These are phyloP conservation scores for Strigamia maritima DNA, from an alignment of 2,888 invertebrate species.

Conservation along the genomic window DNA sequence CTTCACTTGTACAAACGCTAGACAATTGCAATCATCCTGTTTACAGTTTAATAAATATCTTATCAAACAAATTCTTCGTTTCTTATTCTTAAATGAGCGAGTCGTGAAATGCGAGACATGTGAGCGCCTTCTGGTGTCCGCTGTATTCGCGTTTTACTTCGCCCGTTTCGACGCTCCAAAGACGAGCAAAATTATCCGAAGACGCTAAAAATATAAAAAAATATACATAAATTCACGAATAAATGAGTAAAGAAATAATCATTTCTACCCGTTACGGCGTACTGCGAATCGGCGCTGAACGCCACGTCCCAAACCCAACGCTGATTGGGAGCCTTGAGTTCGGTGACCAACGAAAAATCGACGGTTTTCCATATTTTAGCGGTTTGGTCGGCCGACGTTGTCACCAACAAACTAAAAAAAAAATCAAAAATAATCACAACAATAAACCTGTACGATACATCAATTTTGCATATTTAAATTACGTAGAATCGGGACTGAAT, in stretches of 20 bases:
- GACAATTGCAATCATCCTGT: not conserved
- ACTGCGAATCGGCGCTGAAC: conserved; percentile 91
- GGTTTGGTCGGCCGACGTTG: conserved; percentile 93
- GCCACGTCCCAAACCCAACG: conserved; percentile 99
- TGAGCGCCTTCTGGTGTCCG: conserved; percentile 93
- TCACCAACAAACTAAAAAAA: conserved; percentile 70
- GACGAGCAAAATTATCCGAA: conserved; percentile 85
- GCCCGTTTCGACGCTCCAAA: conserved; percentile 89
- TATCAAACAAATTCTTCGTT: not conserved
- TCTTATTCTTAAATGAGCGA: too few species aligned
- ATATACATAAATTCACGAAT: too few species aligned
- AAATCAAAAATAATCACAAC: too few species aligned
- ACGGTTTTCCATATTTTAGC: conserved; percentile 83
- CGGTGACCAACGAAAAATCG: conserved; percentile 57
- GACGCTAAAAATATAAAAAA: conserved; percentile 67
- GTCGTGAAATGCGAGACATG: conserved; percentile 83
- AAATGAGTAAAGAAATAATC: not conserved
- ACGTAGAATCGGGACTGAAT: conserved; percentile 91
- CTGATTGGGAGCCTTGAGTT: conserved; percentile 72
- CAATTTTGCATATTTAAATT: too few species aligned
- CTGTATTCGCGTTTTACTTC: conserved; percentile 77
- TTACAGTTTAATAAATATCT: not conserved
- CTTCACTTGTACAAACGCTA: too few species aligned
- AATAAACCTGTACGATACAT: too few species aligned
- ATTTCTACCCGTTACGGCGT: conserved; percentile 76